Evolutionary conservation across 2,797 vertebrate genomes (phyloP).

Genomic region (Sebastolobus alascanus): DNA sequence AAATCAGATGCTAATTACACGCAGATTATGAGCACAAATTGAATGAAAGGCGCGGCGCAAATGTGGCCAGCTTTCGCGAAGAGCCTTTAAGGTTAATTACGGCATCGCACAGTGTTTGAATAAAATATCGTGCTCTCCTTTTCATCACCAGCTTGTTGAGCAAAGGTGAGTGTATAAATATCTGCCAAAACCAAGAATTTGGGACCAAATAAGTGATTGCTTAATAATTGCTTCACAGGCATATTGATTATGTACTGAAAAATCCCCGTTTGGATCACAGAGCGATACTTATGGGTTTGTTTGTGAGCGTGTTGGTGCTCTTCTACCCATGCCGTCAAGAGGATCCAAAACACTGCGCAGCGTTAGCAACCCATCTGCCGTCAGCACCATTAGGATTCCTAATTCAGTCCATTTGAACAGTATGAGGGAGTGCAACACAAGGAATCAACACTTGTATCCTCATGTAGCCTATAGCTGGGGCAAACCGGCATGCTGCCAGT

Average conservation of each 20-base stretch:
- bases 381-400: constrained; percentile 13
- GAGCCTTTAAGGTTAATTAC: constrained; percentile 29
- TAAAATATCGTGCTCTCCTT: background rate
- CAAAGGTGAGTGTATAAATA: background rate
- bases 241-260: constrained; percentile 1
- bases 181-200: constrained; percentile 2
- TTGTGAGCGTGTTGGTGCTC: constrained; percentile 8
- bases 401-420: constrained; percentile 1
- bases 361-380: constrained; percentile 41
- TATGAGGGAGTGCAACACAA: background rate
- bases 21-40: constrained; percentile 38
- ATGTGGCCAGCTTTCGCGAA: background rate
- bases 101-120: background rate
- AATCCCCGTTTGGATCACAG: background rate
- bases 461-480: constrained; percentile 6
- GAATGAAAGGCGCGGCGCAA: constrained; percentile 14
- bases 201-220: background rate
- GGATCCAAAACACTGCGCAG: constrained; percentile 12
- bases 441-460: constrained; percentile 23
- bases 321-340: constrained; percentile 16
- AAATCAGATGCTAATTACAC: constrained; percentile 48
- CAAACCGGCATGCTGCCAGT: constrained; percentile 27
- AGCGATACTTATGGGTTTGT: constrained; percentile 8
- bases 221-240: background rate
- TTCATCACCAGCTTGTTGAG: constrained; percentile 4